phyloP scores from a whole-genome alignment of 2,797 vertebrate species.

The Merluccius polli region DNA sequence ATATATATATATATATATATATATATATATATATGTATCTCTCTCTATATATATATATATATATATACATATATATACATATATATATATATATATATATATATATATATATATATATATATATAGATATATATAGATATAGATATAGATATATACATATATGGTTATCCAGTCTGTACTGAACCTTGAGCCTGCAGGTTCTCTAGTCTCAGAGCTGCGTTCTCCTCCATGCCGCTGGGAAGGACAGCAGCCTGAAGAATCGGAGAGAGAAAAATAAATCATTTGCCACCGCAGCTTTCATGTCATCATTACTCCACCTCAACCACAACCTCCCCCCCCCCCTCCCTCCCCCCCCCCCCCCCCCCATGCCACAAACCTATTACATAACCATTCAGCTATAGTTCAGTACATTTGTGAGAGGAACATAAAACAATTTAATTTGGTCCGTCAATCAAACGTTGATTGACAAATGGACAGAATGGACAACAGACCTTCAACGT shows the following conservation, averaged over 20 bases:
- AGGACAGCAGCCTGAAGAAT: conserved; percentile 17
- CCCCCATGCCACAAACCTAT: conserved; percentile 4
- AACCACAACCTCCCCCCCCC: background rate
- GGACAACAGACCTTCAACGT: too few species aligned
- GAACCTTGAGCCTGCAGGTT: background rate
- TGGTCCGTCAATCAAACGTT: too few species aligned
- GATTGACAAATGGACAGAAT: background rate
- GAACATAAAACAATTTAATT: background rate
- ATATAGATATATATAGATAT: too few species aligned
- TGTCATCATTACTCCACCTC: conserved; percentile 28
- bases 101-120: background rate
- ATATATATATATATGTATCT: background rate
- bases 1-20: background rate
- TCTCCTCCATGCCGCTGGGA: conserved; percentile 11
- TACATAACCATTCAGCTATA: conserved; percentile 34
- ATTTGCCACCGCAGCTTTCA: conserved; percentile 30
- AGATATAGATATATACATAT: background rate
- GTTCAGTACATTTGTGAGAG: conserved; percentile 12
- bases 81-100: background rate
- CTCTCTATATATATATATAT: background rate
- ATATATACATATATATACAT: too few species aligned
- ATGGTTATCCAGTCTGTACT: too few species aligned
- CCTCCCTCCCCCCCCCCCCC: conserved; percentile 9
- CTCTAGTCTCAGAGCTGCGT: background rate
- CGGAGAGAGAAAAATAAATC: conserved; percentile 16